Base-by-base conservation (phyloP, 2,797 vertebrate species). In the Enteromius thamalakanensis region DNA sequence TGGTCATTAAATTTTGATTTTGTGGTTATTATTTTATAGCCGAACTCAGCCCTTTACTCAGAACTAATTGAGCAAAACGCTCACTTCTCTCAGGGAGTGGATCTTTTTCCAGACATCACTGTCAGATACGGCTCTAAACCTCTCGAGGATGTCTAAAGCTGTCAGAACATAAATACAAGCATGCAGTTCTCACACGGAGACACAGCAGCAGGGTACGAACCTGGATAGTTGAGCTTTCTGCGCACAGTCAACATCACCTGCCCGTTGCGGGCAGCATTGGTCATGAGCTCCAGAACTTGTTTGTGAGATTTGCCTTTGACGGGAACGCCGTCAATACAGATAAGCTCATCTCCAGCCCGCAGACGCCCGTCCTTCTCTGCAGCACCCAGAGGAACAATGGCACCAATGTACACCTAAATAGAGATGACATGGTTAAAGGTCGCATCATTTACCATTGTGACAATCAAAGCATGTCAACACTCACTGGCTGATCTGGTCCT, bases 241-340 rank as follows among this genome's bases (percentile, higher is more conserved):
- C 97, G 94, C 68, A 99, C 97, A 0, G 98, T 99, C 21, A 99
- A 93, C 91, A 99, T 92, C 90, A 99, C 98, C 69, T 99, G 98
- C 12, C 98, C 98, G 0, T 99, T 99, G 11, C 97, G 96, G n/a
- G 98, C 98, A 0, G 98, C 98, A 0, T 97, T 96, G 55, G 97
- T 99, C 98, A 99, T 99, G 60, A 99, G 93, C 88, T 99, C 98
- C 91, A 99, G 90, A 74, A 99, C 98, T 81, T 99, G 98, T 85
- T 98, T 98, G 94, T 99, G 98, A 2, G 98, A 97, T 90, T 97
- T 98, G 80, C 97, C 97, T 88, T 97, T 99, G 4, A 99, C 96
- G 0, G 96, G 93, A 76, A 98, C 94, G 0, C 98, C 96, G 3
- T 99, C 98, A 6, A 99, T 99, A 69, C 97, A 98, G 85, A 99